These are phyloP conservation scores for Dexiosoma caninum DNA, from an alignment of 2,888 invertebrate species.

Conservation along the genomic window DNA sequence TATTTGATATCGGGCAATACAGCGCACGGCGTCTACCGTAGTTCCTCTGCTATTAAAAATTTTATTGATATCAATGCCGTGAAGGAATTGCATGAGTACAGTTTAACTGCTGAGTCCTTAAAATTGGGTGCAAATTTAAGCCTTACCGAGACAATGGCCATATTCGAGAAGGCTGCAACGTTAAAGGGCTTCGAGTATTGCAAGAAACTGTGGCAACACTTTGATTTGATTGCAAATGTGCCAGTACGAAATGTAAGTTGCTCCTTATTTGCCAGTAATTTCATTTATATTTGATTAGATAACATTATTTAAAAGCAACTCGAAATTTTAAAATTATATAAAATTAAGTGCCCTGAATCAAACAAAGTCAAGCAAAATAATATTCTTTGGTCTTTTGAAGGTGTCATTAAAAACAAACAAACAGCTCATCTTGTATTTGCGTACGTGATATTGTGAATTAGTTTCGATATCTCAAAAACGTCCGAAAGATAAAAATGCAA, in stretches of 20 bases:
- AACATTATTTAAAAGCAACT: not conserved
- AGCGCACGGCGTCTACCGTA: constrained; percentile 82
- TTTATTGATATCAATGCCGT: constrained; percentile 83
- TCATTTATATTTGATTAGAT: not conserved
- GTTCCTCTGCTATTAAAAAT: constrained; percentile 73
- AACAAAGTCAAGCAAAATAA: no score
- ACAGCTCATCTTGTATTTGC: no score
- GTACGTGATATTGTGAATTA: no score
- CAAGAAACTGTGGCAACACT: constrained; percentile 78
- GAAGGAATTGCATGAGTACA: constrained; percentile 79
- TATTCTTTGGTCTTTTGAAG: no score
- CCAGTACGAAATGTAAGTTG: constrained; percentile 83
- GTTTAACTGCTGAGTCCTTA: constrained; percentile 68
- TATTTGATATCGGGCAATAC: constrained; percentile 87
- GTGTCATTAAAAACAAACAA: no score
- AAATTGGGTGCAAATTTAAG: constrained; percentile 77
- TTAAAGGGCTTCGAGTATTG: constrained; percentile 80
- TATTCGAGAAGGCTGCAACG: constrained; percentile 76
- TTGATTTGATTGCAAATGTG: constrained; percentile 83
- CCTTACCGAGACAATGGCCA: constrained; percentile 79
- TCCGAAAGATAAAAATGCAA: no score
- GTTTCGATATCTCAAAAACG: no score
- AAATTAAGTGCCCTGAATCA: no score
- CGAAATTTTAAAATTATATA: not conserved
- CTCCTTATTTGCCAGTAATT: no score